phyloP scores from a whole-genome alignment of 2,113 vertebrate species.

The Melanerpes formicivorus region DNA sequence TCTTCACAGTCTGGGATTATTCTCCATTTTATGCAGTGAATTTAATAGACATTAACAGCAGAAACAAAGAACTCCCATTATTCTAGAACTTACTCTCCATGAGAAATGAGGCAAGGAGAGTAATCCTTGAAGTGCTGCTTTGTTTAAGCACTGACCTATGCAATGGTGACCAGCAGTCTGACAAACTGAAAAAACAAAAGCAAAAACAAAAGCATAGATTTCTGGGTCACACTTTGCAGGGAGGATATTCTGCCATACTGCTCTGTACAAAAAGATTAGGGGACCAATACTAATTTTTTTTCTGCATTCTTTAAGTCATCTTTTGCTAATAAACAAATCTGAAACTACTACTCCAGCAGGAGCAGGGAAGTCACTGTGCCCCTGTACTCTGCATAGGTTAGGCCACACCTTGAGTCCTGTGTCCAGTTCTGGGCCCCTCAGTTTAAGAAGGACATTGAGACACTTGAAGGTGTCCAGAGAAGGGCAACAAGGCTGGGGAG shows the following conservation, averaged over 20 bases:
- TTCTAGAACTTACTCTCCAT: neutral
- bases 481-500: too few species aligned
- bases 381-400: too few species aligned
- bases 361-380: too few species aligned
- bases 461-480: too few species aligned
- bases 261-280: neutral
- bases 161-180: neutral
- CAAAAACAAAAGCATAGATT: neutral
- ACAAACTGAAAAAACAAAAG: neutral
- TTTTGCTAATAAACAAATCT: neutral
- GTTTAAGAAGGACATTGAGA: too few species aligned
- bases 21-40: neutral
- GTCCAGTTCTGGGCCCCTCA: too few species aligned
- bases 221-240: neutral
- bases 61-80: neutral
- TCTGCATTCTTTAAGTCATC: neutral
- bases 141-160: constrained; percentile 4
- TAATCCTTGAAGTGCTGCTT: neutral
- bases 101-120: constrained; percentile 10
- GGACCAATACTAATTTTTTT: neutral
- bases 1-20: neutral
- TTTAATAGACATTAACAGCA: constrained; percentile 18
- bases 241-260: neutral
- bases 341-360: neutral
- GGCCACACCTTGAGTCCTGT: too few species aligned